Percentiles rank a stretch among this genome's conserved stretches.
These are phyloP conservation scores for Calyptommatus sinebrachiatus DNA, from an alignment of 2,113 vertebrate species.

Conservation along the genomic window DNA sequence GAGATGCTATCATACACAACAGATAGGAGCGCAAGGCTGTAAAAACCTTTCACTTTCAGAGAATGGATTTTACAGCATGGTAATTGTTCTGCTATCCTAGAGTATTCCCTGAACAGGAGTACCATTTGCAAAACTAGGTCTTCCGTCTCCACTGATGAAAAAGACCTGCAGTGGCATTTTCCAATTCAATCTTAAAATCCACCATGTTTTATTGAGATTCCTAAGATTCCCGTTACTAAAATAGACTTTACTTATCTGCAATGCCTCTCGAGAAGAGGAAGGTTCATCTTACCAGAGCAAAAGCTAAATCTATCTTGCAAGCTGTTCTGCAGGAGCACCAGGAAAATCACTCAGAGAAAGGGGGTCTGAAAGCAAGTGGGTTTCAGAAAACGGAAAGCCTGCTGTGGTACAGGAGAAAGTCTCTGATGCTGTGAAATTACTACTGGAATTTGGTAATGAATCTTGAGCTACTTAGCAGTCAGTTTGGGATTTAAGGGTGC, in stretches of 20 bases:
- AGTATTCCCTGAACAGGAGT: slow-evolving; percentile 43
- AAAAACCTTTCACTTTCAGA: slow-evolving; percentile 35
- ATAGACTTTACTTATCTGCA: background rate
- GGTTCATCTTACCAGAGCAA: background rate
- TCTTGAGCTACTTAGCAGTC: no score
- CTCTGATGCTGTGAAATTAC: background rate
- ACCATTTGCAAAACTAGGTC: slow-evolving; percentile 45
- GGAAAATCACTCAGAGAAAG: background rate
- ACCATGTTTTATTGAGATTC: background rate
- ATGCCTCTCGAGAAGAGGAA: background rate
- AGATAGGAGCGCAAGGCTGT: background rate
- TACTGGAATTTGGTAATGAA: background rate
- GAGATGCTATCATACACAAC: slow-evolving; percentile 35
- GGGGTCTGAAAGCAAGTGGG: background rate
- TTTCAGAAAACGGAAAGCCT: background rate
- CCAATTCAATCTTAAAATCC: background rate
- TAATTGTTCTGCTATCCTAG: slow-evolving; percentile 43
- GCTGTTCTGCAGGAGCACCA: background rate
- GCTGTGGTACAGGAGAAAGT: background rate
- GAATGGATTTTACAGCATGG: slow-evolving; percentile 51
- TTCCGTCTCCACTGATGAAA: slow-evolving; percentile 55
- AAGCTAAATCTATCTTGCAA: background rate
- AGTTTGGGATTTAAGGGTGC: no score
- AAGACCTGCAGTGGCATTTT: background rate
- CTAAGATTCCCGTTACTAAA: background rate